Base-by-base conservation (phyloP, 2,888 invertebrate species). In the Diplolepis rosae region DNA sequence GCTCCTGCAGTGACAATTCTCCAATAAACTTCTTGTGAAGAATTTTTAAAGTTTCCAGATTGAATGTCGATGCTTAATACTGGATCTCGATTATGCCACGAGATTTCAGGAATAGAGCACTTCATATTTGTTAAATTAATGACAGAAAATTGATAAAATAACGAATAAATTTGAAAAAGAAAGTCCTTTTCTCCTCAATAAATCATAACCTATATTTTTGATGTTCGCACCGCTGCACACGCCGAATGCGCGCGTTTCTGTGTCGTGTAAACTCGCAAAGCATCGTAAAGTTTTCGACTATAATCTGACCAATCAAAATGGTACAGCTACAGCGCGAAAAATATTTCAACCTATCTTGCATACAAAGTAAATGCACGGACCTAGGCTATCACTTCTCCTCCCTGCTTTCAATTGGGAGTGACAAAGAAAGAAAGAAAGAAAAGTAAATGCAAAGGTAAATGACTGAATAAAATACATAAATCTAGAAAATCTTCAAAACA, bases 1-100 rank as follows among this genome's bases (percentile, higher is more conserved):
- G 95, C 94, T 54, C 98, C 98, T 76, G 95, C 96, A 52, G 97
- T 95, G 13, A 97, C 98, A 50, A 98, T 89, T 76, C 97, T 92
- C 87, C 94, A 92, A 81, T 92, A 92, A 72, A 91, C 90, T 39
- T 91, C 87, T 61, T 81, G 82, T 1, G 69, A 68, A 2, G 76
- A 28, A 4, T 75, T 79, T 76, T 81, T 77, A 28, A 91, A 90
- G 39, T 87, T 84, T 83, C 91, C 91, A 28, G 92, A 92, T 86
- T 96, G 96, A 84, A 97, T 92, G 89, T 97, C 96, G 24, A 96
- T 92, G 89, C 97, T 96, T 70, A 98, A 91, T 24, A 98, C 96
- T 2, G 98, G 98, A 87, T 98, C 98, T 74, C 97, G 92, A 87
- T 97, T 97, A 86, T 98, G 98, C 98, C 98, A 98, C 0, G 98